phyloP scores from a whole-genome alignment of 2,113 vertebrate genomes.

The Orientallactaga bullata region DNA sequence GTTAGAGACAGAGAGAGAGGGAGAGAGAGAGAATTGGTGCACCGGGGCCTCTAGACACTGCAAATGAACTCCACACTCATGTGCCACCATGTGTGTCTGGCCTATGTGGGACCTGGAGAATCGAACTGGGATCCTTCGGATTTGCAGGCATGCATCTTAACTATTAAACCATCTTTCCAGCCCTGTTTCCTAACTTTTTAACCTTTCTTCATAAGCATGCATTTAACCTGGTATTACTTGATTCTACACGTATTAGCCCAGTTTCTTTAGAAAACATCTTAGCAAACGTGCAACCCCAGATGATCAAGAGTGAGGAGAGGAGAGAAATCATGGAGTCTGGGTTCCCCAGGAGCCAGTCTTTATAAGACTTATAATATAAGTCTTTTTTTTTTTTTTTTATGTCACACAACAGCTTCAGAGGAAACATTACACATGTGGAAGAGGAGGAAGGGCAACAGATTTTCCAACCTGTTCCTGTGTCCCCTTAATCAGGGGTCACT shows the following conservation, averaged over 20 bases:
- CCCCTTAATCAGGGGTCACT: not conserved
- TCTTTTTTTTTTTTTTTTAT: not conserved
- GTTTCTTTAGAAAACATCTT: not conserved
- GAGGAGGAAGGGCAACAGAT: not conserved
- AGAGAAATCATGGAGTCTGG: not conserved
- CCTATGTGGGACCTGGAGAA: too few relatives aligned
- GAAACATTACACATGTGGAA: not conserved
- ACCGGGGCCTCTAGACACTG: too few relatives aligned
- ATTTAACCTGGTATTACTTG: not conserved
- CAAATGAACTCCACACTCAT: too few relatives aligned
- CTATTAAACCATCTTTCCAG: too few relatives aligned
- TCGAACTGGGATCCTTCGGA: too few relatives aligned
- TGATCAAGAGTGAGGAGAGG: not conserved
- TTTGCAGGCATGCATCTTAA: too few relatives aligned
- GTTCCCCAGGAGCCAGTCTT: not conserved
- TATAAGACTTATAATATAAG: too few relatives aligned
- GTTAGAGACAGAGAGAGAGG: too few relatives aligned
- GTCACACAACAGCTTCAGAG: not conserved
- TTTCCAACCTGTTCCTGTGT: not conserved
- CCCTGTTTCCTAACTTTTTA: not conserved
- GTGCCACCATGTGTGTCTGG: too few relatives aligned
- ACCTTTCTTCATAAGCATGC: not conserved
- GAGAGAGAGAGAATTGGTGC: too few relatives aligned
- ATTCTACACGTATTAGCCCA: not conserved
- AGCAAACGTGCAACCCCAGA: not conserved